Evolutionary conservation across 2,113 vertebrate genomes (phyloP).

Genomic region (Mustela lutreola): DNA sequence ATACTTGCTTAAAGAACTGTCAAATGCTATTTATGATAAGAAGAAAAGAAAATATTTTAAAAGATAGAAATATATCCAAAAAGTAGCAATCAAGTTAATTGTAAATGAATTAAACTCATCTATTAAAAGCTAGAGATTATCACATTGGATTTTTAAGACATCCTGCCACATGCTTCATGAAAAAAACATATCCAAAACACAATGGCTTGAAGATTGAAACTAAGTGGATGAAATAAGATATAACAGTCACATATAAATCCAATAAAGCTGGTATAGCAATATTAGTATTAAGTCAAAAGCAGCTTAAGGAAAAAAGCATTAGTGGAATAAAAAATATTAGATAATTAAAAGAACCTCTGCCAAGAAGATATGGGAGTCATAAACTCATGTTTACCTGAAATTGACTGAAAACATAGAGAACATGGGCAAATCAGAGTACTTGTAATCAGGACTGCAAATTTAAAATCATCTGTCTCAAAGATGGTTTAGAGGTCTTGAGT

Average conservation of each 20-base stretch:
- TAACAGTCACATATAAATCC: background rate
- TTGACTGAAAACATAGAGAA: background rate
- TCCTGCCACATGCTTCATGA: background rate
- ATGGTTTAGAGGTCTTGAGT: background rate
- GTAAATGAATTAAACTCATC: background rate
- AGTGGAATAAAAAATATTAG: background rate
- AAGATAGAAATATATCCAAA: background rate
- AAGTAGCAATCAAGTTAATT: slow-evolving; percentile 38
- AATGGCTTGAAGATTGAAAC: background rate
- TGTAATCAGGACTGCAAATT: background rate
- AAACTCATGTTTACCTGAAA: background rate
- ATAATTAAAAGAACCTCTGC: background rate
- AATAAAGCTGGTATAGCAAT: background rate
- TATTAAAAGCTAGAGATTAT: background rate
- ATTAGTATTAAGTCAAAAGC: background rate
- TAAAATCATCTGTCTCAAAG: background rate
- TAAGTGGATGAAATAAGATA: background rate
- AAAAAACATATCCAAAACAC: background rate
- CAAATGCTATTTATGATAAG: background rate
- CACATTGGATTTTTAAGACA: background rate
- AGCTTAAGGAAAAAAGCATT: background rate
- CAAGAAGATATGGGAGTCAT: background rate
- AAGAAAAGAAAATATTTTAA: background rate
- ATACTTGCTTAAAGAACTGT: background rate
- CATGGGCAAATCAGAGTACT: background rate